Evolutionary conservation across 2,113 vertebrate species (phyloP).

Genomic region (Lutjanus erythropterus): DNA sequence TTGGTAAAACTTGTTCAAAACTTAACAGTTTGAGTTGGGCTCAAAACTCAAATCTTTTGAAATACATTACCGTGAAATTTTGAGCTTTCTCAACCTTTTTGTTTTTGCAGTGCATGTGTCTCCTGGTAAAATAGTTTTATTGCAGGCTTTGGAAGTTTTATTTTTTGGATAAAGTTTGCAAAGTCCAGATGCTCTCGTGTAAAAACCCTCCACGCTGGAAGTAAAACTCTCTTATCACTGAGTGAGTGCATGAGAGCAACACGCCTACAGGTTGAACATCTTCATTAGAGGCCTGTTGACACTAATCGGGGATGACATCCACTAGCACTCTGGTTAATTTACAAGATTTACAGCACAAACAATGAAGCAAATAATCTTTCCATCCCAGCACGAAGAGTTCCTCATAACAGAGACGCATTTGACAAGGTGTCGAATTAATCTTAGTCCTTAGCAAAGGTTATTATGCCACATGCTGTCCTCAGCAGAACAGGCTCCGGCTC

Average conservation of each 20-base stretch:
- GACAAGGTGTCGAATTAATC: constrained; percentile 53
- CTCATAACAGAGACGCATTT: constrained; percentile 48
- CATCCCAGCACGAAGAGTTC: constrained; percentile 38
- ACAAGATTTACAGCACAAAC: constrained; percentile 75
- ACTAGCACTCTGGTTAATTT: constrained; percentile 69
- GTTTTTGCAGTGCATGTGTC: no score
- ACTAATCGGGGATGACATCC: constrained; percentile 68
- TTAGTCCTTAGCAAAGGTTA: constrained; percentile 48
- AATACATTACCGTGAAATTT: no score
- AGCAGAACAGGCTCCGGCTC: constrained; percentile 30
- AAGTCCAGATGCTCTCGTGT: constrained; percentile 14
- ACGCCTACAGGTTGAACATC: constrained; percentile 66
- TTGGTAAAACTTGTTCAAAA: no score
- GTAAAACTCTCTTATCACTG: constrained; percentile 32
- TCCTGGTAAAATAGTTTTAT: constrained; percentile 30
- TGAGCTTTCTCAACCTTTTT: no score
- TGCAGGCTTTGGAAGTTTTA: not conserved
- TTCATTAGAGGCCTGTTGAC: constrained; percentile 71
- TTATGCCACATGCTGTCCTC: constrained; percentile 31
- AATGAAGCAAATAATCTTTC: constrained; percentile 65
- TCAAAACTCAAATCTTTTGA: no score
- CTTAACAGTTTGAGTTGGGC: no score
- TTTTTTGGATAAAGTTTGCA: constrained; percentile 7
- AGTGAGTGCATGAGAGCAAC: constrained; percentile 31
- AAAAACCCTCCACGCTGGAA: not conserved